These are phyloP conservation scores for Oxygymnocypris stewartii DNA, from an alignment of 2,113 vertebrate genomes.

Conservation along the genomic window DNA sequence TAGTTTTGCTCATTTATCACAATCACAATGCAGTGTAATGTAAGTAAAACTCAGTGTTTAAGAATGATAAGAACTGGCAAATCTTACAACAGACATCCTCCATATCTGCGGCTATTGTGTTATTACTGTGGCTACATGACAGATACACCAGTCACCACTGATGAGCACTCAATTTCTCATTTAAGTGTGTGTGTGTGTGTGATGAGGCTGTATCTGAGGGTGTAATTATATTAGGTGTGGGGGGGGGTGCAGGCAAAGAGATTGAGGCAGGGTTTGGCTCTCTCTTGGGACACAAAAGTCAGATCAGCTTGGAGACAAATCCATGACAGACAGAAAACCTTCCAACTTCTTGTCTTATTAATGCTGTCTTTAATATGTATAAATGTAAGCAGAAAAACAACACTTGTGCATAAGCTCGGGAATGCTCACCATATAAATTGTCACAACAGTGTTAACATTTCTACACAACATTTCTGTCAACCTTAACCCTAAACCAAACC, in stretches of 20 bases:
- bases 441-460: not conserved
- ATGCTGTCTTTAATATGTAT: not conserved
- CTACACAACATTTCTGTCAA: not conserved
- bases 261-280: constrained; percentile 28
- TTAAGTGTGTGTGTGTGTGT: constrained; percentile 31
- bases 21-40: constrained; percentile 1
- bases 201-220: constrained; percentile 44
- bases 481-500: not conserved
- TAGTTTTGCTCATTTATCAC: constrained; percentile 17
- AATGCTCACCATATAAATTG: not conserved
- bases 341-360: not conserved
- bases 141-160: constrained; percentile 29
- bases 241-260: constrained; percentile 10
- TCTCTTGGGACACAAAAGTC: constrained; percentile 32
- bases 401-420: not conserved
- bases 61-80: not conserved
- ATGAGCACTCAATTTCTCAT: constrained; percentile 22
- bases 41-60: not conserved
- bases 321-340: constrained; percentile 17
- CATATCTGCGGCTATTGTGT: constrained; percentile 36
- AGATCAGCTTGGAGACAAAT: constrained; percentile 31
- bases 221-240: constrained; percentile 38
- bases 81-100: not conserved
- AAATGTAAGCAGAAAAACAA: not conserved
- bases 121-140: constrained; percentile 36